phyloP scores from a whole-genome alignment of 2,888 invertebrate genomes.

The Hydrotaea diabolus region DNA sequence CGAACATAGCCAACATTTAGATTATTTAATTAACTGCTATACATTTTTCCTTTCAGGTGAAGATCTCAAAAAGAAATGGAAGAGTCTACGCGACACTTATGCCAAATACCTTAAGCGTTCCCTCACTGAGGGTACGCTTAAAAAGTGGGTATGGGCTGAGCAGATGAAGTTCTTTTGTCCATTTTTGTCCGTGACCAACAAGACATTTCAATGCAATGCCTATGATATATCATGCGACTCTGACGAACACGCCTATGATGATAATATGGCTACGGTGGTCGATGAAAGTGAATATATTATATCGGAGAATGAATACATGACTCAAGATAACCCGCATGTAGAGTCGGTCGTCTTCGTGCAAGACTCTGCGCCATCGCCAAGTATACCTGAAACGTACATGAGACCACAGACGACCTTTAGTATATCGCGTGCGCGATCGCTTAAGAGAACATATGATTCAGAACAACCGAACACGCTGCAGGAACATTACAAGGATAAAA shows the following conservation, averaged over 20 bases:
- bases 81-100: conserved; percentile 5
- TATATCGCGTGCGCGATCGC: not conserved
- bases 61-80: conserved; percentile 14
- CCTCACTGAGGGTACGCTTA: not conserved
- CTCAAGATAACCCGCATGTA: not conserved
- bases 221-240: not conserved
- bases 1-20: no score
- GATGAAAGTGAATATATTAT: not conserved
- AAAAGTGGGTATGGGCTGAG: conserved; percentile 12
- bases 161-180: conserved; percentile 23
- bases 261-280: not conserved
- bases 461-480: not conserved
- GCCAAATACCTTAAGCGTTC: not conserved
- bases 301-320: not conserved
- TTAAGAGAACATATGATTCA: not conserved
- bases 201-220: not conserved
- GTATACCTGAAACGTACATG: not conserved
- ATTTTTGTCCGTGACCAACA: not conserved
- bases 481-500: not conserved
- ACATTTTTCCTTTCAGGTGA: not conserved
- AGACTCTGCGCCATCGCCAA: not conserved
- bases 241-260: not conserved
- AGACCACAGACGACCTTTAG: not conserved
- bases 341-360: not conserved
- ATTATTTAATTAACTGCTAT: not conserved